These are phyloP conservation scores for Chorisops tibialis DNA, from an alignment of 2,888 invertebrate genomes.

Conservation along the genomic window DNA sequence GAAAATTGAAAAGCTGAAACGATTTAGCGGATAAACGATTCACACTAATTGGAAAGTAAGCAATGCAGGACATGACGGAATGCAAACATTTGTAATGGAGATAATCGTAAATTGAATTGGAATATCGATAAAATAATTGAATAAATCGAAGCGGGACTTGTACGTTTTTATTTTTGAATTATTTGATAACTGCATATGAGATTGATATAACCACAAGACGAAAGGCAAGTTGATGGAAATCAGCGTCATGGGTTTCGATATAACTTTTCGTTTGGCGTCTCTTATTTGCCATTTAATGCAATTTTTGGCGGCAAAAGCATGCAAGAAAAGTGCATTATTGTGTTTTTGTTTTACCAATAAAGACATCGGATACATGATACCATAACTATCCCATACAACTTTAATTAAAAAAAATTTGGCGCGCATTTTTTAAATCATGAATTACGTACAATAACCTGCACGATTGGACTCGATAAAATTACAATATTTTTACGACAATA, in stretches of 20 bases:
- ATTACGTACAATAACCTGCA: constrained; percentile 20
- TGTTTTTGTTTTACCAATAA: background rate
- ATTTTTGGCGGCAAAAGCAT: too few relatives aligned
- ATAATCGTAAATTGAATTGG: constrained; percentile 8
- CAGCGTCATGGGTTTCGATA: too few relatives aligned
- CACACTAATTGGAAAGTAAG: constrained; percentile 18
- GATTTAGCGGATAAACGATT: constrained; percentile 24
- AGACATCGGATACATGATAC: background rate
- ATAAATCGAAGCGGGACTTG: background rate
- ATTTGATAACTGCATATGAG: background rate
- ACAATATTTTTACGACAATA: constrained; percentile 4
- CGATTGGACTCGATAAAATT: constrained; percentile 6
- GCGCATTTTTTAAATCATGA: constrained; percentile 18
- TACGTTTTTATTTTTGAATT: background rate
- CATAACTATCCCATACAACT: background rate
- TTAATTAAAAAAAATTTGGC: background rate
- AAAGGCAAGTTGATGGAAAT: too few relatives aligned
- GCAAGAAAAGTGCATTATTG: background rate
- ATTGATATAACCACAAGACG: constrained; percentile 17
- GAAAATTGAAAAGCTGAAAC: constrained; percentile 15
- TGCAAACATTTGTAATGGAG: constrained; percentile 12
- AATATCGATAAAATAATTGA: constrained; percentile 1
- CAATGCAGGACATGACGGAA: constrained; percentile 13
- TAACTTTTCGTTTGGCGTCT: too few relatives aligned
- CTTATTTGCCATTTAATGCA: too few relatives aligned